Evolutionary conservation across 1,140 invertebrate species (phyloP), one percentile per base, ranked within the genome.

Genomic region (Phocides pigmalion): DNA sequence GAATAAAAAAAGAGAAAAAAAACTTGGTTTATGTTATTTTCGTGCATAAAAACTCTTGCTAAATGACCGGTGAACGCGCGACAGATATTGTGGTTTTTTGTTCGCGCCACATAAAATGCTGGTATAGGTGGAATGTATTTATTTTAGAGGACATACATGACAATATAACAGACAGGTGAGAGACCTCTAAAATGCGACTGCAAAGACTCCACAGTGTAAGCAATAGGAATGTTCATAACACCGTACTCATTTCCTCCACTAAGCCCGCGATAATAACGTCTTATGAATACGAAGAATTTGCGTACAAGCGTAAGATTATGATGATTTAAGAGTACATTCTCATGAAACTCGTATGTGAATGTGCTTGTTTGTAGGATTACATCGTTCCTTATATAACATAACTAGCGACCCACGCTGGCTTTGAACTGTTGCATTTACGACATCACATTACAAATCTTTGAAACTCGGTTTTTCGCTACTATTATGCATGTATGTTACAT

Each of bases 21-120:
- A 19, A 14, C 20, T 50, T 35, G 16, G 25, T 50, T 50, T 50
- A 50, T 35, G 47, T 35, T 35, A 35, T 50, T 50, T 50, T 50
- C 25, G 47, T 35, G 47, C 12, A 50, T 28, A 50, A 35, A 50
- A 35, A 50, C 22, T 15, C 25, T 35, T 35, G 14, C 47, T 35
- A 50, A 50, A 50, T 50, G 47, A 50, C 28, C 47, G 47, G 25
- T 35, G 47, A 50, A 50, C 15, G 14, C 15, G 28, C 47, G 25
- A 35, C 16, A 50, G 47, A 35, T 50, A 35, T 50, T 50, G 47
- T 4, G 35, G 35, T 39, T 35, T n/a, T n/a, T n/a, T 39, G 35
- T 39, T 39, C 35, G 35, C 35, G 35, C 35, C 12, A 39, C 35
- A 39, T 39, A 39, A 39, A 39, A 9, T 11, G 32, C n/a, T 39